phyloP scores from a whole-genome alignment of 2,113 vertebrate species.

The Noturus placidus region DNA sequence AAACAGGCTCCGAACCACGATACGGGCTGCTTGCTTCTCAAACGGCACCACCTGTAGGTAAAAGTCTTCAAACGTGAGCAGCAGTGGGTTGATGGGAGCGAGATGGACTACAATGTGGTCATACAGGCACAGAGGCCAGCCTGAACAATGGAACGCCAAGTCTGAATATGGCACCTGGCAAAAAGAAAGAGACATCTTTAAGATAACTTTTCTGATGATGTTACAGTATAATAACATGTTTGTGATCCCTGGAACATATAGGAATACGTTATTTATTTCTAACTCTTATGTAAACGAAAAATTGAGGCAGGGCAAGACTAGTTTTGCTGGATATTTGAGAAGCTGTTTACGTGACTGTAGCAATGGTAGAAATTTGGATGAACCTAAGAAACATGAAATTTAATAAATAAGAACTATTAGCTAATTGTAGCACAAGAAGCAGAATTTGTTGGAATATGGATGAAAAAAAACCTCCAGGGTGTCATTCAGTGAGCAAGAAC shows the following conservation, averaged over 20 bases:
- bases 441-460: not conserved
- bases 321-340: not conserved
- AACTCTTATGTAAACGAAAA: not conserved
- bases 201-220: not conserved
- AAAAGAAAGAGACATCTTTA: conserved; percentile 33
- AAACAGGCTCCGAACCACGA: conserved; percentile 80
- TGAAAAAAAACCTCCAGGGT: not conserved
- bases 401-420: not conserved
- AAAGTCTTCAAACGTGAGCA: conserved; percentile 82
- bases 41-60: conserved; percentile 83
- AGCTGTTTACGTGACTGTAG: not conserved
- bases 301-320: too few relatives aligned
- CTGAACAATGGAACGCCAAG: conserved; percentile 81
- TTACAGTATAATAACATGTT: not conserved
- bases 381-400: not conserved
- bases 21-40: conserved; percentile 75
- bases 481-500: not conserved
- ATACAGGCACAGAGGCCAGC: conserved; percentile 87
- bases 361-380: not conserved
- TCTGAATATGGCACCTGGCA: conserved; percentile 79
- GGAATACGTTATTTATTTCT: not conserved
- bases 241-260: not conserved
- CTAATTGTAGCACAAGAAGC: not conserved
- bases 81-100: conserved; percentile 74
- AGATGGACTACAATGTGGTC: conserved; percentile 83